Evolutionary conservation across 2,113 vertebrate genomes (phyloP), one percentile per base, ranked within the genome.

Genomic region (Mastomys coucha): DNA sequence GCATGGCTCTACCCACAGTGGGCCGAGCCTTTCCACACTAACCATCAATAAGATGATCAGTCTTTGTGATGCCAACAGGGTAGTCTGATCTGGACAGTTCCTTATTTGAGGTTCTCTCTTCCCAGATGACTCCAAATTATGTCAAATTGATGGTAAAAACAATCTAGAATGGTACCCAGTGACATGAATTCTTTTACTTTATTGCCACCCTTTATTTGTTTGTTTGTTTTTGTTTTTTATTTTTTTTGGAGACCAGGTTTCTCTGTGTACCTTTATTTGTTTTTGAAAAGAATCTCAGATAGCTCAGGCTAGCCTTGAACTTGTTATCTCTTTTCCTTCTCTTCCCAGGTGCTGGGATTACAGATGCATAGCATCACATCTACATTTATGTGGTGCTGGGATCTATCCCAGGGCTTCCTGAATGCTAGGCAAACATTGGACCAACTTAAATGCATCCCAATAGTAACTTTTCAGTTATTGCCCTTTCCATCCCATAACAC

Each of bases 121-220:
- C 56, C 81, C n/a, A 60, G n/a, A 28, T 84, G 22, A 63, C 56
- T 84, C 56, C 39, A 16, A 16, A n/a, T 17, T 84, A n/a, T 84
- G 81, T 63, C 24, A 84, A 31, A 63, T 42, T 84, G 56, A 84
- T 60, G 53, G 36, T 58, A 63, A 84, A 39, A 84, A 28, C 22
- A 63, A 84, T 63, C 36, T 36, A 82, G 53, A 36, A 12, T 70
- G 76, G 45, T 92, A 78, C 39, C 45, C 51, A 96, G 13, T 14
- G 94, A 33, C 19, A n/a, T 94, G 95, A 93, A 95, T 91, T 96
- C 45, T 90, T 73, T 94, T 58, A 89, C 60, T 19, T 97, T 58
- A 70, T 39, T 67, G 42, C 60, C 19, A 81, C 22, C 9, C 77
- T 91, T 93, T 73, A 20, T 73, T 91, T 20, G 93, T 45, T 90